phyloP scores from a whole-genome alignment of 2,113 vertebrate species.

The Corapipo altera region DNA sequence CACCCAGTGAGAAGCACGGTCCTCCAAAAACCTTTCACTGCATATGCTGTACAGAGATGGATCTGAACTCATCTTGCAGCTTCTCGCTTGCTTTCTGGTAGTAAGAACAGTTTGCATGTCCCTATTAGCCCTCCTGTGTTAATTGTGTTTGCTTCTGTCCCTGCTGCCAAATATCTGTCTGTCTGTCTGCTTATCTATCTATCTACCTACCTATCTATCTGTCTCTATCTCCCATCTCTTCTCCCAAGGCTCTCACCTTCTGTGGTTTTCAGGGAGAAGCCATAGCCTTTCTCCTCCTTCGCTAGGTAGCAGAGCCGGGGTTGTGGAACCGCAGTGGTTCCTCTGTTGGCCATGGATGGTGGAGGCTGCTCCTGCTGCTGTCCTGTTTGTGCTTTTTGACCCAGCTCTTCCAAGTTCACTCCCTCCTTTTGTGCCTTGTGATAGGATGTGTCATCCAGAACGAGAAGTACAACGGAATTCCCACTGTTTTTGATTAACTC shows the following conservation, averaged over 20 bases:
- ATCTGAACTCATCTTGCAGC: background rate
- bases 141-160: background rate
- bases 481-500: conserved; percentile 82
- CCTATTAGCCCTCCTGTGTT: rapidly evolving
- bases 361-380: background rate
- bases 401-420: conserved; percentile 70
- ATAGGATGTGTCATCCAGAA: conserved; percentile 84
- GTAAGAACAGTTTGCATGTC: background rate
- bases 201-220: too few species aligned
- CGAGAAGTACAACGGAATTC: conserved; percentile 79
- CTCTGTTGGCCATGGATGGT: conserved; percentile 53
- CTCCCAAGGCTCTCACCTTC: conserved; percentile 74
- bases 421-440: conserved; percentile 75
- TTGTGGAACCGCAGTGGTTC: conserved; percentile 34
- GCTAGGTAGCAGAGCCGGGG: conserved; percentile 88
- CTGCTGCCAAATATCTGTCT: background rate
- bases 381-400: background rate
- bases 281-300: conserved; percentile 78
- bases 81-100: background rate
- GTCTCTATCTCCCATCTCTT: background rate
- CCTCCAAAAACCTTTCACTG: background rate
- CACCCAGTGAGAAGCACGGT: background rate
- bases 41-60: background rate
- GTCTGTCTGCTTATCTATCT: too few species aligned
- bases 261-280: conserved; percentile 86